These are phyloP conservation scores for Orycteropus afer DNA, from an alignment of 2,113 vertebrate species.

Conservation along the genomic window DNA sequence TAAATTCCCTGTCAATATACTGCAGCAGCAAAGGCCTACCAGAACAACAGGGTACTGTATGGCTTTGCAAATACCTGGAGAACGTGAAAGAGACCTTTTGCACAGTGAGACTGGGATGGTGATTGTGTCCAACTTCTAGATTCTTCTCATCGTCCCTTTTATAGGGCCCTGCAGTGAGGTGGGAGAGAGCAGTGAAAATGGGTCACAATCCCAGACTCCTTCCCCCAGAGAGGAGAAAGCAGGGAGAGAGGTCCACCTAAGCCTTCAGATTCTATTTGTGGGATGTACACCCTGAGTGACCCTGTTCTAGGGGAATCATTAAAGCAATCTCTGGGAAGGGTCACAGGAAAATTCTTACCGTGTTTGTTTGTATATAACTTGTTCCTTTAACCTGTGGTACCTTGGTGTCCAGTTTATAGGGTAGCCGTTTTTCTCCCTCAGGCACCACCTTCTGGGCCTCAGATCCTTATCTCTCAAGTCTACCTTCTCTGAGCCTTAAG, in stretches of 20 bases:
- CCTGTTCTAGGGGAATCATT: not conserved
- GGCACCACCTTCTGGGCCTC: not conserved
- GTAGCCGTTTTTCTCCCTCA: not conserved
- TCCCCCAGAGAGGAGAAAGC: no score
- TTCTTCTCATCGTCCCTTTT: not conserved
- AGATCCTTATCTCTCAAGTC: not conserved
- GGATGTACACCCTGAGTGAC: not conserved
- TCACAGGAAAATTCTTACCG: not conserved
- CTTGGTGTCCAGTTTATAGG: not conserved
- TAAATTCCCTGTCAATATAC: no score
- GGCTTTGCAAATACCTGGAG: not conserved
- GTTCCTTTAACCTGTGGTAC: not conserved
- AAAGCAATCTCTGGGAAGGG: not conserved
- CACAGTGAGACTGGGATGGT: no score
- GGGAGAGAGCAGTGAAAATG: not conserved
- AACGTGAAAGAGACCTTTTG: not conserved
- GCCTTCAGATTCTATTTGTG: not conserved
- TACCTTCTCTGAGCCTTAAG: not conserved
- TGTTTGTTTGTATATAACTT: not conserved
- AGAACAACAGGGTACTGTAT: not conserved
- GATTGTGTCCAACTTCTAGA: not conserved
- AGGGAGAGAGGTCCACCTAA: not conserved
- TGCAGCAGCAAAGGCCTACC: not conserved
- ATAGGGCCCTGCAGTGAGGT: not conserved
- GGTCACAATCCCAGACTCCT: not conserved